Base-by-base conservation (phyloP, 1,140 invertebrate genomes). In the Macrocentrus cingulum region DNA sequence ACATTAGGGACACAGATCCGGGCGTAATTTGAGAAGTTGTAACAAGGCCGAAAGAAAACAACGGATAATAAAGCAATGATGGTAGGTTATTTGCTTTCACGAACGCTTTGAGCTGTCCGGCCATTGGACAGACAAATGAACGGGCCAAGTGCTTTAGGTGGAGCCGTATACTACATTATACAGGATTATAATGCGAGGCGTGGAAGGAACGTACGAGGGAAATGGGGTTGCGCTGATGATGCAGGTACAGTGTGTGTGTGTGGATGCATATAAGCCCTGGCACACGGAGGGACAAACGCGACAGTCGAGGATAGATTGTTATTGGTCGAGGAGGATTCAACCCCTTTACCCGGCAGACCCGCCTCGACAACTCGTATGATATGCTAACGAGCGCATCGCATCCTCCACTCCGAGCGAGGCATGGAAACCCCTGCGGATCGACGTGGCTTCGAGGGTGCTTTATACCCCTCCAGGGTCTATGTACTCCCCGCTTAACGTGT, bases 101-200 rank as follows among this genome's bases (percentile, higher is more conserved):
- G 54, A 55, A 51, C 59, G 66, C 68, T 72, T 75, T 71, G 70
- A 72, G 68, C 69, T 71, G 68, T 75, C 69, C 65, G 59, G 63
- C 68, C 55, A 69, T 72, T 74, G 72, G 70, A 70, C 61, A 64
- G 61, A 69, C 69, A 67, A 70, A 70, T 68, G 65, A 70, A 72
- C 63, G 65, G 54, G 49, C 53, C 58, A 67, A 68, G 67, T 69
- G 67, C 68, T 66, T 51, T 68, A 64, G 62, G 64, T 63, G 67
- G 45, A 45, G 36, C 51, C 48, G 54, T 37, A 23, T 36, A 60
- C 23, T 60, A 52, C 51, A 60, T 59, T 59, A 62, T 60, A 57
- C 60, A 15, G 41, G 52, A 63, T 63, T 63, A 60, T 60, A 63
- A 63, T 63, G 56, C 54, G 19, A 48, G 55, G 52, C 50, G 39